These are phyloP conservation scores for Carettochelys insculpta DNA, from an alignment of 2,113 vertebrate genomes.

Conservation along the genomic window DNA sequence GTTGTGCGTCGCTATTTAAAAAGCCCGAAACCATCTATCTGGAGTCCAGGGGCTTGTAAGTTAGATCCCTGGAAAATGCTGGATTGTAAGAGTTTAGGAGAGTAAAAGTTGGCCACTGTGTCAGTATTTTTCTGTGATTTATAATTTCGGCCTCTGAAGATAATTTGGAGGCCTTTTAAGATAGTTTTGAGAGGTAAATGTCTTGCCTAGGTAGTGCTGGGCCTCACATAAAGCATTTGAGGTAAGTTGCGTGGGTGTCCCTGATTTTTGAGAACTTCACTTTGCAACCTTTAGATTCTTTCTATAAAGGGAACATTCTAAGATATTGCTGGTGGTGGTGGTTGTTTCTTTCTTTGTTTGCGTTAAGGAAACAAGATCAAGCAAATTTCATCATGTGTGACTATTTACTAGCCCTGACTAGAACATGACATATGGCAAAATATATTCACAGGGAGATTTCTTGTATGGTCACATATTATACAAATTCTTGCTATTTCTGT, in stretches of 20 bases:
- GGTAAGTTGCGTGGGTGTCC: background rate
- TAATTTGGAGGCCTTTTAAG: background rate
- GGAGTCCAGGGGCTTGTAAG: background rate
- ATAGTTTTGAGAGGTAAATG: background rate
- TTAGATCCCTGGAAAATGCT: background rate
- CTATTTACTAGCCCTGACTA: background rate
- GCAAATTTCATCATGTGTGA: background rate
- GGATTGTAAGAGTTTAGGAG: background rate
- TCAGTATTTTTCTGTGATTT: background rate
- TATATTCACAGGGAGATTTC: conserved; percentile 28
- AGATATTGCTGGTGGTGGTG: too few relatives aligned
- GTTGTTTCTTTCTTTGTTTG: too few relatives aligned
- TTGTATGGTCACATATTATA: background rate
- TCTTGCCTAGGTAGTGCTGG: background rate
- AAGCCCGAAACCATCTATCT: background rate
- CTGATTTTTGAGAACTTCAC: background rate
- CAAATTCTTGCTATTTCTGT: background rate
- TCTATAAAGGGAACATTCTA: conserved; percentile 1
- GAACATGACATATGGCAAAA: background rate
- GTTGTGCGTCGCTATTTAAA: too few relatives aligned
- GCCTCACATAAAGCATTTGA: too few relatives aligned
- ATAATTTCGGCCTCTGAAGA: background rate
- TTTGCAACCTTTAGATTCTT: background rate
- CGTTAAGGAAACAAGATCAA: background rate
- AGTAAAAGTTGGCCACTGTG: background rate